Percentiles rank a stretch among this genome's conserved stretches.
Conservation (phyloP, 2,797 vertebrate genomes). For the Myripristis murdjan region DNA sequence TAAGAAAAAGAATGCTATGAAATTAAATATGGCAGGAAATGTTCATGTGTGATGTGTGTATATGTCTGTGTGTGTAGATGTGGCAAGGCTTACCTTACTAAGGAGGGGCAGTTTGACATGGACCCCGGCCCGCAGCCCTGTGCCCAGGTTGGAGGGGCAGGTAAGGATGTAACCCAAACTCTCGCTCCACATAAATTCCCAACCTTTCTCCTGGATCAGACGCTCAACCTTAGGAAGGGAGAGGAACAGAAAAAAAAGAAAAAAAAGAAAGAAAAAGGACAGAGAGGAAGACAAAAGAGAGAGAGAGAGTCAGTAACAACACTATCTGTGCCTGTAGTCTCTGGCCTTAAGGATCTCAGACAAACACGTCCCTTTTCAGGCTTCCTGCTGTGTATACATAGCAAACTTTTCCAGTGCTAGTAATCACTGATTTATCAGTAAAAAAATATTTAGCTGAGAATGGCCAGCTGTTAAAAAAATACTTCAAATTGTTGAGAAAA, state of each 20-base stretch:
- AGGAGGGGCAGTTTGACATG: constrained; percentile 87
- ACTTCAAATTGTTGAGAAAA: too few species aligned
- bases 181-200: constrained; percentile 93
- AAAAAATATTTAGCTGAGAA: too few species aligned
- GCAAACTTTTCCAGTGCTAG: too few species aligned
- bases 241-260: not conserved
- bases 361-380: too few species aligned
- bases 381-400: too few species aligned
- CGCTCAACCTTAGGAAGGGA: constrained; percentile 82
- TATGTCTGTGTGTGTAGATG: too few species aligned
- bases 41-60: too few species aligned
- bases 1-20: too few species aligned
- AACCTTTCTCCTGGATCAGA: constrained; percentile 88
- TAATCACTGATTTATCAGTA: too few species aligned
- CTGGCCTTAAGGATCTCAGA: not conserved
- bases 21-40: too few species aligned
- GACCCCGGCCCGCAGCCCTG: constrained; percentile 88
- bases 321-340: not conserved
- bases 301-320: too few species aligned
- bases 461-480: too few species aligned
- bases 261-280: not conserved
- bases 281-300: not conserved
- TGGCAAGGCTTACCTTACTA: constrained; percentile 89
- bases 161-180: constrained; percentile 88
- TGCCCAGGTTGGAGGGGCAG: constrained; percentile 90